phyloP scores from a whole-genome alignment of 2,797 vertebrate species.

The Falco peregrinus region DNA sequence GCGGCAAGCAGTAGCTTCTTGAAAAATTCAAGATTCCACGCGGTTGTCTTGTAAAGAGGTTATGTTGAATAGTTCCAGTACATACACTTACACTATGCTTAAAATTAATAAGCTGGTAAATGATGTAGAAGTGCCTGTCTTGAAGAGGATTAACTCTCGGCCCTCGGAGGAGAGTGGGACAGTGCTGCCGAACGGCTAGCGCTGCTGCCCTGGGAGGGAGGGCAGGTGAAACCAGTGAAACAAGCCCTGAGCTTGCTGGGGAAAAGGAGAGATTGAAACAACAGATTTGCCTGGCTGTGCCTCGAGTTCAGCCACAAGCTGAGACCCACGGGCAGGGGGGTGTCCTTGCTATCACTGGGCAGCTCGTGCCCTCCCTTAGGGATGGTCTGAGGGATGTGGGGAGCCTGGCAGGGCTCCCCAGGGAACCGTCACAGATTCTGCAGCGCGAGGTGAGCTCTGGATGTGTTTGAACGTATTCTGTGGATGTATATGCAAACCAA shows the following conservation, averaged over 20 bases:
- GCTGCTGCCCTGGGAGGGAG: not conserved
- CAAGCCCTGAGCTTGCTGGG: not conserved
- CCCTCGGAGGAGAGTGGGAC: not conserved
- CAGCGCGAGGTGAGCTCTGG: not conserved
- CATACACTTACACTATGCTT: not conserved
- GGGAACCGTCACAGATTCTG: not conserved
- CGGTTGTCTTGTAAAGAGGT: not conserved
- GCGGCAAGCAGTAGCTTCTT: not conserved
- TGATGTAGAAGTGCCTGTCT: not conserved
- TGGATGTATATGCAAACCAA: not conserved
- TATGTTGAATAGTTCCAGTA: not conserved
- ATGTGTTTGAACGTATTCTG: not conserved
- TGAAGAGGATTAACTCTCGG: not conserved
- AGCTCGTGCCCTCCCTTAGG: rapidly evolving
- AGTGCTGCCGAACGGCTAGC: not conserved
- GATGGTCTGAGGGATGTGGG: rapidly evolving
- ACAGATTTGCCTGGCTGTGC: not conserved
- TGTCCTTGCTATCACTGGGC: rapidly evolving
- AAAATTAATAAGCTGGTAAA: not conserved
- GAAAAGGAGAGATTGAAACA: not conserved
- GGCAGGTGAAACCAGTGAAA: not conserved
- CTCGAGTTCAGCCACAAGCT: not conserved
- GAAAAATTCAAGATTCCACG: not conserved
- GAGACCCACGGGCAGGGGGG: not conserved
- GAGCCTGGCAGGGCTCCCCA: not conserved